These are phyloP conservation scores for Bursaphelenchus mucronatus DNA, from an alignment of 1,140 invertebrate species.

Conservation along the genomic window DNA sequence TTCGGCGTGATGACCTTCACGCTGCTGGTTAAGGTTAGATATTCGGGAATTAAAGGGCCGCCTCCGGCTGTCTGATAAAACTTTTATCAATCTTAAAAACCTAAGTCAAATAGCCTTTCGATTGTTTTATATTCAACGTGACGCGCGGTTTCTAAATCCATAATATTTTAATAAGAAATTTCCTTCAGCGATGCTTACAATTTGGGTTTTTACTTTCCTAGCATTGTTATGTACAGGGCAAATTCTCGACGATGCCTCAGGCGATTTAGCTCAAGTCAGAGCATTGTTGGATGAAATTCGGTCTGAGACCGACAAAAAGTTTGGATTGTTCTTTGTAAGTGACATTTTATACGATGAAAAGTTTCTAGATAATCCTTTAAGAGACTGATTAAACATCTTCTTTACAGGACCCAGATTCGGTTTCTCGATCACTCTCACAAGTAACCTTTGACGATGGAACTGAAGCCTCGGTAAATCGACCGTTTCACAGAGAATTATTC, in stretches of 20 bases:
- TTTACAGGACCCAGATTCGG: slow-evolving; percentile 14
- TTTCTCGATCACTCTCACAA: background rate
- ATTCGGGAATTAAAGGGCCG: no score
- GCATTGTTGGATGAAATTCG: slow-evolving; percentile 11
- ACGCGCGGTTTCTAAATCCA: no score
- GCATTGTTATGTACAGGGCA: no score
- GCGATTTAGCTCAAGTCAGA: slow-evolving; percentile 6
- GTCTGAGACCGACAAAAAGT: background rate
- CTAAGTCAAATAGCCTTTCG: no score
- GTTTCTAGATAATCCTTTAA: background rate
- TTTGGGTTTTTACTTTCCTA: no score
- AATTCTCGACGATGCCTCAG: background rate
- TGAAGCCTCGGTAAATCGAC: slow-evolving; percentile 51
- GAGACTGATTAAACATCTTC: background rate
- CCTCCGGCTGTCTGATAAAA: no score
- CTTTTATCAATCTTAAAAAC: no score
- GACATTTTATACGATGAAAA: background rate
- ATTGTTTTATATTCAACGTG: no score
- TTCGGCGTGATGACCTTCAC: no score
- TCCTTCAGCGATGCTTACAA: no score
- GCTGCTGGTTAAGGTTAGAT: no score
- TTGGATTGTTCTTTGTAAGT: slow-evolving; percentile 1
- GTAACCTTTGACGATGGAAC: slow-evolving; percentile 47
- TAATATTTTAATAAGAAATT: no score
- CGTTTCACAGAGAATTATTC: slow-evolving; percentile 47